Base-by-base conservation (phyloP, 1,140 invertebrate genomes). In the Bombus confusus region DNA sequence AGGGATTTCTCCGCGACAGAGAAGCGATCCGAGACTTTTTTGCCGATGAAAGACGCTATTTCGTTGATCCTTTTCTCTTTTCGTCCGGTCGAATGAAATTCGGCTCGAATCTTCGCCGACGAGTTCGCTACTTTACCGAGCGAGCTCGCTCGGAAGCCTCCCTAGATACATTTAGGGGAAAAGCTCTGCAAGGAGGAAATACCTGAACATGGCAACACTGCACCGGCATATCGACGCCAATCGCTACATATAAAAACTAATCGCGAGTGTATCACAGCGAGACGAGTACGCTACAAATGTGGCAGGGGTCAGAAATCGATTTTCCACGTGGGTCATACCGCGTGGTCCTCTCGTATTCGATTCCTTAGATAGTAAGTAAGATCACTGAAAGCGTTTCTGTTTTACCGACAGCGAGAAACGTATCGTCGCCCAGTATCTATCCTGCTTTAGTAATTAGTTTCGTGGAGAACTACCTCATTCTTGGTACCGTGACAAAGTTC, bases 301-400 rank as follows among this genome's bases (percentile, higher is more conserved):
- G 91, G 91, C 91, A 88, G 90, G 91, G 92, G 92, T 93, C 92
- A 93, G 91, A 92, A 88, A 90, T 90, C 86, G 81, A 93, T 93
- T 92, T 90, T 87, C 83, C 85, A 82, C 86, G 73, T 74, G 87
- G 18, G 10, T 15, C n/a, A 31, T 72, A 80, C 75, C 84, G 87
- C 74, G 78, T 82, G 83, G 31, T 57, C 89, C 87, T 91, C 83
- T 92, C 84, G 83, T 89, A 91, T 77, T 88, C 73, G 83, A 89
- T 82, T 92, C 81, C 86, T 84, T 91, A 92, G 82, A 52, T 79
- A 85, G 39, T 86, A 91, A 91, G 83, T 82, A 89, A 91, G 86
- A 86, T 87, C 83, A 86, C 77, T 47, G 83, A 85, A 80, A 78
- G 37, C 77, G 87, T 86, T 78, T 73, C 91, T 93, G 90, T 86